Base-by-base conservation (phyloP, 2,113 vertebrate species). In the Tyto alba region DNA sequence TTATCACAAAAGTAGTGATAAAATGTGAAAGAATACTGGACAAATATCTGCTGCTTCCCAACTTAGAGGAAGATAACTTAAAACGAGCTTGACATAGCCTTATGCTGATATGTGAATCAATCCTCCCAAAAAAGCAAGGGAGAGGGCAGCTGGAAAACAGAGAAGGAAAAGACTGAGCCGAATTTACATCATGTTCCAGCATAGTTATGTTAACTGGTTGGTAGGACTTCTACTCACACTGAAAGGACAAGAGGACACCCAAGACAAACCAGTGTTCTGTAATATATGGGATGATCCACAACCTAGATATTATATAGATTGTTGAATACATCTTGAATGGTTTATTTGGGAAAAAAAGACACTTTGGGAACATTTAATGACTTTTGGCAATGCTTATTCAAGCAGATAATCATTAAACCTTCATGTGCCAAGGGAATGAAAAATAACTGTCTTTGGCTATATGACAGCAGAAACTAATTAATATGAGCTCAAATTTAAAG, bases 101-200 rank as follows among this genome's bases (percentile, higher is more conserved):
- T 83, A 19, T 72, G 26, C 32, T 41, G 53, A 47, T 64, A 66
- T 9, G 15, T n/a, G 56, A 91, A 62, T 47, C 56, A 57, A 22
- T 50, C 38, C 16, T 60, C 36, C 20, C 17, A 53, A n/a, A 67
- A 60, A 41, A 48, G 5, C n/a, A 36, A 69, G 12, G 27, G 30
- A 86, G 27, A 38, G 53, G 29, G 20, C 62, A 92, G 32, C 43
- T 72, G 34, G 30, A 63, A 92, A 68, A 67, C 5, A n/a, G 52
- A 38, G 55, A 59, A 67, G 9, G 29, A 72, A 60, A 80, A 84
- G 7, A 9, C 26, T 34, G 27, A 85, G 12, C 71, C 6, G 48
- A 56, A 16, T 4, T 34, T 50, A 22, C 0, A 0, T 4, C 32
- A 11, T 50, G 6, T 60, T 80, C 22, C 17, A 6, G 9, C 16